Evolutionary conservation across 2,888 invertebrate species (phyloP), one percentile per base, ranked within the genome.

Genomic region (Willowsia nigromaculata): DNA sequence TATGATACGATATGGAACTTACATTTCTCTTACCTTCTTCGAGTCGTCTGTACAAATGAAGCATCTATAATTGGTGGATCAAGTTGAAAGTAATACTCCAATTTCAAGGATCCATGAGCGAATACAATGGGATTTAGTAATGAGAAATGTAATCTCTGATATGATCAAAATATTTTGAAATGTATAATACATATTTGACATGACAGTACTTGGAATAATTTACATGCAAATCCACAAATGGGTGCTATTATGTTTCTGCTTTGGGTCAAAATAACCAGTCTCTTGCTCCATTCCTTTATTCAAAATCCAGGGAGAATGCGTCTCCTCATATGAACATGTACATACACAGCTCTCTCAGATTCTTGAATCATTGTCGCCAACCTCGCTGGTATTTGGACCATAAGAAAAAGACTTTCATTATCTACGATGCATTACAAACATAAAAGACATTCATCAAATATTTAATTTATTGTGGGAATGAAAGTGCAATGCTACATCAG

Each of bases 101-200:
- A 85, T 47, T 78, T 62, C 85, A 85, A 85, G 85, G 85, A 37
- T 85, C 50, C 65, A 40, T 65, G 56, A n/a, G 62, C 18, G 25
- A 78, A 33, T 30, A 85, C 85, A 85, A 85, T 85, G 59, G 78
- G 27, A 33, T 43, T 25, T 74, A 25, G 74, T 3, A 47, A 74
- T 76, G 18, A 53, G 6, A 53, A 65, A 65, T 85, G 4, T 74
- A 50, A 74, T 85, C 74, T 85, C 1, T 56, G 40, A 74, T 85
- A 25, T 6, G 68, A 74, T 84, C 84, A 84, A 50, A 84, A 68
- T 33, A 65, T 65, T 82, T 59, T 37, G 37, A 65, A 62, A 33
- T n/a, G n/a, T 3, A 25, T n/a, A n/a, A n/a, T 65, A 18, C 37
- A n/a, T 65, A 59, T 15, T 65, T 65, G 37, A 27, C 59, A 37